Conservation (phyloP, 2,797 vertebrate species). For the Pseudochirops cupreus region DNA sequence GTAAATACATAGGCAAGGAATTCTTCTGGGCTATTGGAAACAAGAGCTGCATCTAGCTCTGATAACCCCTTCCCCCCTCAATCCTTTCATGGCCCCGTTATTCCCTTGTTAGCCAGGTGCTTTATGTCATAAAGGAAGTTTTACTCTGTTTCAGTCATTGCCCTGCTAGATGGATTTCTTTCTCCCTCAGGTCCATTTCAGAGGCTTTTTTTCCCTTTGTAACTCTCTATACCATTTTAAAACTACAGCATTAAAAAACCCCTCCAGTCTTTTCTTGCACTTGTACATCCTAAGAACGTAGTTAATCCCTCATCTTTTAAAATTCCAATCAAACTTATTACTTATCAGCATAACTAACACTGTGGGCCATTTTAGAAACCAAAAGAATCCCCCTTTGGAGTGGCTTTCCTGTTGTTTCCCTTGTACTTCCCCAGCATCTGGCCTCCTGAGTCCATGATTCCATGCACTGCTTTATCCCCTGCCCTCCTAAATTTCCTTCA, state of each 20-base stretch:
- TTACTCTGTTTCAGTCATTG: constrained; percentile 75
- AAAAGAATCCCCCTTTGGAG: background rate
- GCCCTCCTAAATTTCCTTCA: constrained; percentile 51
- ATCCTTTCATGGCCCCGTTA: constrained; percentile 55
- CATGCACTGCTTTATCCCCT: constrained; percentile 57
- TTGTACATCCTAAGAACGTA: constrained; percentile 31
- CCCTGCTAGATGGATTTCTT: constrained; percentile 16
- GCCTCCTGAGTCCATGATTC: constrained; percentile 62
- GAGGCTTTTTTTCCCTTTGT: background rate
- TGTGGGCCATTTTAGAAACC: constrained; percentile 50
- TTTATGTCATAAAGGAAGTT: constrained; percentile 74
- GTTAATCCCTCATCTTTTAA: constrained; percentile 51
- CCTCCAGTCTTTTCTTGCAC: background rate
- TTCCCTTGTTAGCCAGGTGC: constrained; percentile 66
- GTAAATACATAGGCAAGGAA: constrained; percentile 79
- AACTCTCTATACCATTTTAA: background rate
- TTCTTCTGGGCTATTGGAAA: constrained; percentile 68
- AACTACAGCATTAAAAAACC: background rate
- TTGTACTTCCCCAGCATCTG: constrained; percentile 54
- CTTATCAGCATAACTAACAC: constrained; percentile 32
- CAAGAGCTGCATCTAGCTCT: constrained; percentile 77
- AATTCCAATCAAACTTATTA: constrained; percentile 62
- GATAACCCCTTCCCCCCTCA: constrained; percentile 63
- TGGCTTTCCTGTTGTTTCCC: constrained; percentile 49
- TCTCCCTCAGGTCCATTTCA: constrained; percentile 40